Evolutionary conservation across 2,888 invertebrate species (phyloP).

Genomic region (Thumatha senex): DNA sequence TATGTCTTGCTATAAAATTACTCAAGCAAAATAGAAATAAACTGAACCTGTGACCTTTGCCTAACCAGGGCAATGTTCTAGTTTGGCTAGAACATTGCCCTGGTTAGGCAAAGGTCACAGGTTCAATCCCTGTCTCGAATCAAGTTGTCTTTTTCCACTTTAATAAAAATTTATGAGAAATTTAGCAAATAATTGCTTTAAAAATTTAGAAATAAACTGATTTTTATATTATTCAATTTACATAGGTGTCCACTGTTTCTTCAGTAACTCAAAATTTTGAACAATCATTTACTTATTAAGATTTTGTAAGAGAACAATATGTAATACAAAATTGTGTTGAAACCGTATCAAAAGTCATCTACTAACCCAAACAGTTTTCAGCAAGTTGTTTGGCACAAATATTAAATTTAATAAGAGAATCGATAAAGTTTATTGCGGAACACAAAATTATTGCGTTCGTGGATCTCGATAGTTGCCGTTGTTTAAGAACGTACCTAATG

Average conservation of each 20-base stretch:
- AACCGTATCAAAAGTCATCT: constrained; percentile 3
- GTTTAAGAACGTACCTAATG: constrained; percentile 66
- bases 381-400: constrained; percentile 43
- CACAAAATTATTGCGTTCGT: constrained; percentile 78
- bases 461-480: constrained; percentile 78
- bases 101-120: too few relatives aligned
- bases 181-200: constrained; percentile 12
- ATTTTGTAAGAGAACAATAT: too few relatives aligned
- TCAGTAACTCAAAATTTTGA: not conserved
- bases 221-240: constrained; percentile 18
- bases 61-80: too few relatives aligned
- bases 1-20: constrained; percentile 13
- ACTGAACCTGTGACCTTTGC: too few relatives aligned
- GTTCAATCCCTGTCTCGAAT: too few relatives aligned
- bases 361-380: constrained; percentile 10
- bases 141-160: too few relatives aligned
- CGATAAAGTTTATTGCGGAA: constrained; percentile 75
- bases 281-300: not conserved
- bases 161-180: too few relatives aligned
- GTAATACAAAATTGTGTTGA: not conserved
- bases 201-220: constrained; percentile 14
- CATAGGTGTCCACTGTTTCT: not conserved
- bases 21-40: constrained; percentile 18
- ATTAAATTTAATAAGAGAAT: constrained; percentile 76
- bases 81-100: too few relatives aligned